Percentiles rank a stretch among this genome's conserved stretches.
These are phyloP conservation scores for Chrysotoxum bicinctum DNA, from an alignment of 2,888 invertebrate species.

Conservation along the genomic window DNA sequence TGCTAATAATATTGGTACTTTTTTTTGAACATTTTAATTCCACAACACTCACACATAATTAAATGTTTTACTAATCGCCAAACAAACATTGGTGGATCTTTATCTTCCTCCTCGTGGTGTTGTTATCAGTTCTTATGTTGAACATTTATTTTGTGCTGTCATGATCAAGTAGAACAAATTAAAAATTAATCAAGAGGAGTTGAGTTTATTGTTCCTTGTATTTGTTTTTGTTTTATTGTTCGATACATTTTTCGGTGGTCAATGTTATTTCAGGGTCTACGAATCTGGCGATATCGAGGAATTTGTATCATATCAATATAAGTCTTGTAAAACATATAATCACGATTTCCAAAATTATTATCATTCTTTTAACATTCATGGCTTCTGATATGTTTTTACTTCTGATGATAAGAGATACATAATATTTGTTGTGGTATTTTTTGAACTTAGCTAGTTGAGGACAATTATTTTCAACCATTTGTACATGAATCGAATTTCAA, in stretches of 20 bases:
- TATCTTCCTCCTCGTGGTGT: background rate
- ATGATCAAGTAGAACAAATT: background rate
- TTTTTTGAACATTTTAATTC: background rate
- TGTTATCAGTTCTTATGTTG: constrained; percentile 5
- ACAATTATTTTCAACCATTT: background rate
- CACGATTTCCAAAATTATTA: too few species aligned
- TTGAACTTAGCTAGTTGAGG: too few species aligned
- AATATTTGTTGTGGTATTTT: too few species aligned
- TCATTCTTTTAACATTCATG: too few species aligned
- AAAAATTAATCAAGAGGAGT: background rate
- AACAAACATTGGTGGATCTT: background rate
- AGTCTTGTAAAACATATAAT: too few species aligned
- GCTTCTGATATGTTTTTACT: background rate
- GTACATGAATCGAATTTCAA: too few species aligned
- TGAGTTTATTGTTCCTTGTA: background rate
- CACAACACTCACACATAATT: background rate
- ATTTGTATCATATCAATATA: too few species aligned
- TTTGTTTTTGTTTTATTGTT: too few species aligned
- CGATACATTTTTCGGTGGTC: too few species aligned
- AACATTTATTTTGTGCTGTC: background rate
- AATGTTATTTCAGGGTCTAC: too few species aligned
- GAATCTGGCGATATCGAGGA: too few species aligned
- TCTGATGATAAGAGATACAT: background rate
- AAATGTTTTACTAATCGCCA: background rate
- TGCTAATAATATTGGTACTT: background rate